phyloP scores from a whole-genome alignment of 1,140 invertebrate species.

The Leguminivora glycinivorella region DNA sequence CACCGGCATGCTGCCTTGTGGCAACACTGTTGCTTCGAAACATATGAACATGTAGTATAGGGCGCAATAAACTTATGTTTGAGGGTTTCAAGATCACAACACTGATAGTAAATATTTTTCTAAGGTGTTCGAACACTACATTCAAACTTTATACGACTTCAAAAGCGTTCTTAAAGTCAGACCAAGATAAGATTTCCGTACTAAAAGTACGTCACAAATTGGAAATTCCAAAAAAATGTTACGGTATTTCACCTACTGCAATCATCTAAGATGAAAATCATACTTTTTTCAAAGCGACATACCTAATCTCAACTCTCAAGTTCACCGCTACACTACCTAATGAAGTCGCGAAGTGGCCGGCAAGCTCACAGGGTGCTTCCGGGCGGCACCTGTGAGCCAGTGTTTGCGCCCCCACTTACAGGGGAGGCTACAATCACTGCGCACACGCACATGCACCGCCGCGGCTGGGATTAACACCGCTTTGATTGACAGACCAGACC shows the following conservation, averaged over 20 bases:
- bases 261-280: background rate
- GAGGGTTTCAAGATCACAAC: background rate
- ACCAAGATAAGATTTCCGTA: too few species aligned
- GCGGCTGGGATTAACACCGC: background rate
- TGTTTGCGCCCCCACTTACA: constrained; percentile 71
- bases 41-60: background rate
- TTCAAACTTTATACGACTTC: too few species aligned
- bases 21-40: background rate
- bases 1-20: background rate
- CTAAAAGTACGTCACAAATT: too few species aligned
- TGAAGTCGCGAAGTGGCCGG: constrained; percentile 44
- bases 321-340: constrained; percentile 30
- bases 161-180: too few species aligned
- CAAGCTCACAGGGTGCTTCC: constrained; percentile 55
- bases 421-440: constrained; percentile 56
- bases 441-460: constrained; percentile 42
- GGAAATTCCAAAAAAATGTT: too few species aligned
- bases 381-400: constrained; percentile 60
- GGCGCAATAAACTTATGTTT: background rate
- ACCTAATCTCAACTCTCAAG: too few species aligned
- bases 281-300: background rate
- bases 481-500: background rate
- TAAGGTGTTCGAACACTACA: too few species aligned
- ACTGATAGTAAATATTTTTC: background rate
- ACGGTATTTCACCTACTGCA: background rate